Base-by-base conservation (phyloP, 2,113 vertebrate genomes). In the Ageneiosus marmoratus region DNA sequence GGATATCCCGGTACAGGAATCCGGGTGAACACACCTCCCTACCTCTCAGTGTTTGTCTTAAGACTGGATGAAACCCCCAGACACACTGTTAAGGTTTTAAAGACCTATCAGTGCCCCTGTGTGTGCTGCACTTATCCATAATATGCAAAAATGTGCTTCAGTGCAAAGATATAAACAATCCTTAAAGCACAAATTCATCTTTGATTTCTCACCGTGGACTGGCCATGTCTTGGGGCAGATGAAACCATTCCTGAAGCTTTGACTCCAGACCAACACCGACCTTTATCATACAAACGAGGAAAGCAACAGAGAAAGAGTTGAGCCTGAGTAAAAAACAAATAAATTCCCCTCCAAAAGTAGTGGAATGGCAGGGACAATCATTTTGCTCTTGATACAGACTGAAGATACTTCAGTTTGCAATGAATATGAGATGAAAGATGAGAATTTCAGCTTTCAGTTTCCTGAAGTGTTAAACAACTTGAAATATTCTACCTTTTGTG, bases 191-290 rank as follows among this genome's bases (percentile, higher is more conserved):
- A 48, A 73, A 50, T 50, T 29, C 22, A n/a, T 29, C 11, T 16
- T 55, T 29, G 15, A 44, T 34, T 44, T 15, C 91, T 96, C 90
- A 98, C 98, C 97, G 96, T 83, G 98, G 98, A 90, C 98, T 99
- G 85, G 96, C 96, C 93, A 98, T 97, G 0, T 98, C 97, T 58
- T 98, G 96, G 0, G 98, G 96, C 60, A 97, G 95, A 87, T 98
- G 98, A 91, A 99, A 98, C 95, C 97, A 98, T 84, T 99, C 98
- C 90, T 98, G 97, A 82, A 99, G 94, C 84, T 97, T 97, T 85
- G 95, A 97, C 89, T 99, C 98, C 83, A 98, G 92, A 77, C 97
- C 97, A 5, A 99, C 97, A 48, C 97, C 98, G 82, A 98, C 97
- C 94, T 95, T 85, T 76, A 86, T 13, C 56, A 18, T 53, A 77